Evolutionary conservation across 2,888 invertebrate genomes (phyloP).

Genomic region (Alloplasta piceator): DNA sequence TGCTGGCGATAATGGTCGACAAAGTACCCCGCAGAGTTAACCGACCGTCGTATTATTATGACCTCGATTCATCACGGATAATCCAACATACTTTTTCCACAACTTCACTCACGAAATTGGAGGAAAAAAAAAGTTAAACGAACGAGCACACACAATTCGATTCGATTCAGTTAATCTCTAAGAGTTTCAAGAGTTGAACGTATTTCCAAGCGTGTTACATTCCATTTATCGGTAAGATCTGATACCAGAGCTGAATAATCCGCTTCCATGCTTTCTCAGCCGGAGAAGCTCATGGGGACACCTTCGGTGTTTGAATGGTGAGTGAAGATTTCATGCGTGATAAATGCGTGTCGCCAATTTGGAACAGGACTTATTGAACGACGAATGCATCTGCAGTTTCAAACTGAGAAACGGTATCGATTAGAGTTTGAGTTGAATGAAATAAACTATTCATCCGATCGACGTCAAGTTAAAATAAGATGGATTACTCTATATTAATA

Average conservation of each 20-base stretch:
- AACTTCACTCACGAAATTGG: conserved; percentile 2
- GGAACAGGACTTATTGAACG: not conserved
- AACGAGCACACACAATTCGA: conserved; percentile 38
- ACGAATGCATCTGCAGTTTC: not conserved
- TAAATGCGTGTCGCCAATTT: conserved; percentile 10
- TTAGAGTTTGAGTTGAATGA: not conserved
- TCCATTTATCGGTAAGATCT: conserved; percentile 21
- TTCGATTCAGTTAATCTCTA: conserved; percentile 25
- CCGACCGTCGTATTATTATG: conserved; percentile 79
- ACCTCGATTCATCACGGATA: conserved; percentile 38
- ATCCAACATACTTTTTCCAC: conserved; percentile 5
- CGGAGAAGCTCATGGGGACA: conserved; percentile 21
- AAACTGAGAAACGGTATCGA: not conserved
- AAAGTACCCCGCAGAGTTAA: conserved; percentile 58
- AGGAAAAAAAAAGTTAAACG: conserved; percentile 37
- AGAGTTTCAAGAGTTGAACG: conserved; percentile 19
- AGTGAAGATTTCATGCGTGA: conserved; percentile 40
- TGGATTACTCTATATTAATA: too few relatives aligned
- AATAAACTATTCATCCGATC: too few relatives aligned
- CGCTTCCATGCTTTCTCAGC: not conserved
- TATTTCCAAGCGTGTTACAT: conserved; percentile 12
- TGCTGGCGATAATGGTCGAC: conserved; percentile 65
- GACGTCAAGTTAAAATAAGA: too few relatives aligned
- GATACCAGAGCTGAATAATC: not conserved
- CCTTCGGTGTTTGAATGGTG: conserved; percentile 22